Conservation (phyloP, 2,113 vertebrate species). For the Trichomycterus rosablanca region DNA sequence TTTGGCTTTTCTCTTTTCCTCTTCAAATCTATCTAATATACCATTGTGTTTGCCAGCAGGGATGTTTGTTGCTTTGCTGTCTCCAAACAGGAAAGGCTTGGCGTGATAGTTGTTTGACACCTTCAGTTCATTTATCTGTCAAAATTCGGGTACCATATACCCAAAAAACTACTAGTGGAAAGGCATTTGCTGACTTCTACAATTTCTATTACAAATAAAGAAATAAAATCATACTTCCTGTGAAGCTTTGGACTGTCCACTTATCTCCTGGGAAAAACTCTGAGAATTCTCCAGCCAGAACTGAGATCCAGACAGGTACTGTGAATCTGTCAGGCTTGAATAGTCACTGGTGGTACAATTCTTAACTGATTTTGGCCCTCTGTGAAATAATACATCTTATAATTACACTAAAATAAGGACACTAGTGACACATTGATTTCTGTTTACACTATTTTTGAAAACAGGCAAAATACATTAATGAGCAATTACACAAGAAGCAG, state of each 20-base stretch:
- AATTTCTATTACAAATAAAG: too few relatives aligned
- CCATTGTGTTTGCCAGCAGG: conserved; percentile 61
- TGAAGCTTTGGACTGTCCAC: conserved; percentile 66
- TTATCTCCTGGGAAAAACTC: conserved; percentile 61
- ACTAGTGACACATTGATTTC: too few relatives aligned
- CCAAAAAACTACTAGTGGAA: conserved; percentile 7
- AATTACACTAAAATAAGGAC: background rate
- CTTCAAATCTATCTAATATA: conserved; percentile 81
- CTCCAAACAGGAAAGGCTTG: conserved; percentile 82
- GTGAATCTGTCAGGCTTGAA: conserved; percentile 79
- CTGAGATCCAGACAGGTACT: conserved; percentile 85
- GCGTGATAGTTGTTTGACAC: conserved; percentile 79
- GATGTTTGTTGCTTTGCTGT: conserved; percentile 63
- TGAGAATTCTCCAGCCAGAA: conserved; percentile 79
- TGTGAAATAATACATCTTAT: conserved; percentile 33
- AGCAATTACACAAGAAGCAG: too few relatives aligned
- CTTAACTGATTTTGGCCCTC: conserved; percentile 57
- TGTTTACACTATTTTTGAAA: too few relatives aligned
- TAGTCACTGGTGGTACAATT: conserved; percentile 65
- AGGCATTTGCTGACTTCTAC: too few relatives aligned
- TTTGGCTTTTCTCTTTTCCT: conserved; percentile 78
- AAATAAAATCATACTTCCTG: conserved; percentile 76
- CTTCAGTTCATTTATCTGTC: conserved; percentile 76
- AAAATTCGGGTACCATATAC: conserved; percentile 12
- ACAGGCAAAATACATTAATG: too few relatives aligned